phyloP scores from a whole-genome alignment of 2,113 vertebrate species.

The Lampris megalopsis region DNA sequence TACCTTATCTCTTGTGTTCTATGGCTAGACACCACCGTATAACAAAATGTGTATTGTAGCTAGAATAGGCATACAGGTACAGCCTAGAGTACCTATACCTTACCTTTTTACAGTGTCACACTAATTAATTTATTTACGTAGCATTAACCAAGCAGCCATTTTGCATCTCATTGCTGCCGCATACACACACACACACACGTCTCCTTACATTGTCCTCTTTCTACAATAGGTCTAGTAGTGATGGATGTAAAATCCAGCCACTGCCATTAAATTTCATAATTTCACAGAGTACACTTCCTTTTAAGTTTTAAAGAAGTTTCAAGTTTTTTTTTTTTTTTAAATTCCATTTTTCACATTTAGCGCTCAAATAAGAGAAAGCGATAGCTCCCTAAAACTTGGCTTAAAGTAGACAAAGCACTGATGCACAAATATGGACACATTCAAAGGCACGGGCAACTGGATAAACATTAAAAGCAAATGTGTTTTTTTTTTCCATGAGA shows the following conservation, averaged over 20 bases:
- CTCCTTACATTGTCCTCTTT: too few relatives aligned
- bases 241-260: neutral
- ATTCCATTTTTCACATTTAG: slow-evolving; percentile 2
- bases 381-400: neutral
- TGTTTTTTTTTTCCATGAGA: slow-evolving; percentile 28
- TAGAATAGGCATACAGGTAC: neutral
- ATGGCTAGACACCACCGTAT: slow-evolving; percentile 14
- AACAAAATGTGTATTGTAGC: neutral
- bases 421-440: slow-evolving; percentile 37
- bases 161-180: too few relatives aligned
- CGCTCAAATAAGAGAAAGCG: slow-evolving; percentile 26
- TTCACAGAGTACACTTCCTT: slow-evolving; percentile 33
- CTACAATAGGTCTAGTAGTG: neutral
- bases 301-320: slow-evolving; percentile 35
- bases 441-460: slow-evolving; percentile 59
- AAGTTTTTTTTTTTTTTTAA: slow-evolving; percentile 2
- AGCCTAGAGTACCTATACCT: neutral
- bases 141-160: too few relatives aligned
- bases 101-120: too few relatives aligned
- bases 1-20: neutral
- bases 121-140: too few relatives aligned
- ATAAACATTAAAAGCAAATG: slow-evolving; percentile 50
- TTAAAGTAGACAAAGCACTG: slow-evolving; percentile 16
- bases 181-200: too few relatives aligned
- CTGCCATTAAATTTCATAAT: neutral